Base-by-base conservation (phyloP, 1,140 invertebrate species). In the Lithobius niger region DNA sequence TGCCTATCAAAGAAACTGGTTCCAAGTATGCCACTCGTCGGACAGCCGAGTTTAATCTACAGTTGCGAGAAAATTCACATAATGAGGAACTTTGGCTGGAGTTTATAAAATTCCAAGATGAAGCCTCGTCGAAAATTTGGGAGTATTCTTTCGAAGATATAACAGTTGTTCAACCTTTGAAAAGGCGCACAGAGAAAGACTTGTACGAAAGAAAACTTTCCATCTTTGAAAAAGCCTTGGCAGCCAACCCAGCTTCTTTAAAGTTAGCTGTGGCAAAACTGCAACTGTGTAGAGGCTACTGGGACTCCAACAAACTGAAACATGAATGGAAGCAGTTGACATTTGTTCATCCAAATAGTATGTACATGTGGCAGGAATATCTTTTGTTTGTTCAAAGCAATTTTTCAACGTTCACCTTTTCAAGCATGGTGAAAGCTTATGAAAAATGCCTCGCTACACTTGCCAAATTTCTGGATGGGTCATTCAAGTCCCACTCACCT, bases 71-170 rank as follows among this genome's bases (percentile, higher is more conserved):
- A 26, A 59, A 70, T 44, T 70, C 74, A 24, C 43, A 59, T 6
- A 64, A 74, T 64, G 59, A 69, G 15, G 50, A 68, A 36, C 36
- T 69, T 16, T 76, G 74, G 75, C 36, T 75, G 2, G 69, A 76
- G 26, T 76, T 75, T 70, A 64, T 76, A 3, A 57, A 65, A 22
- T 75, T 73, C 61, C 74, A 76, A 61, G 71, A 71, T 55, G 58
- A 66, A 21, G 43, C 57, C 15, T 60, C 56, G 54, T 43, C n/a
- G n/a, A n/a, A n/a, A n/a, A n/a, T n/a, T n/a, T n/a, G n/a, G 44
- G 27, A 44, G 44, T 45, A 53, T 19, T 4, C 22, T 45, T 19
- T 21, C 16, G 19, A 61, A 22, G 45, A 61, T 43, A 57, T 62
- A 45, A 52, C 52, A 6, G 55, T 25, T 3, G 50, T 27, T 52